phyloP scores from a whole-genome alignment of 2,888 invertebrate genomes.

The Synanthedon formicaeformis region DNA sequence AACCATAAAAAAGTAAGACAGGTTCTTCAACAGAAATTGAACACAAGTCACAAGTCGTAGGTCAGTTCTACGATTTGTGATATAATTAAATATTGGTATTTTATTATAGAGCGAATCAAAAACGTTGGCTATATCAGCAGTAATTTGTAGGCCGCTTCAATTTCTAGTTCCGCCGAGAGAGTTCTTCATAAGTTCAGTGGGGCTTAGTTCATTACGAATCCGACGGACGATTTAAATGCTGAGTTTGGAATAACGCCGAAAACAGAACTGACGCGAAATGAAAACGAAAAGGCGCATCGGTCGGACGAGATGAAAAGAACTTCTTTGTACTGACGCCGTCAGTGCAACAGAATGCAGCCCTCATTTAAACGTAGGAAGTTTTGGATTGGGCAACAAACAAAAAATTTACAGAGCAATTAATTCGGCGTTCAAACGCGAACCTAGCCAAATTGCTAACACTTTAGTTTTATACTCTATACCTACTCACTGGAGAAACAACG shows the following conservation, averaged over 20 bases:
- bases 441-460: constrained; percentile 16
- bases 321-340: constrained; percentile 3
- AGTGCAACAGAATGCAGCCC: not conserved
- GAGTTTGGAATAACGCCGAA: not conserved
- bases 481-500: not conserved
- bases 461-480: constrained; percentile 19
- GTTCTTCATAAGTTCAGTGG: not conserved
- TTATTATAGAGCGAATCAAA: too few relatives aligned
- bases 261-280: not conserved
- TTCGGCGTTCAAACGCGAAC: constrained; percentile 17
- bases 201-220: not conserved
- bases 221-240: not conserved
- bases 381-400: constrained; percentile 30
- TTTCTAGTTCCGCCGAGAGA: not conserved
- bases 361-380: constrained; percentile 5
- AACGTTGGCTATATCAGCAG: too few relatives aligned
- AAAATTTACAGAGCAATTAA: constrained; percentile 42
- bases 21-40: too few relatives aligned
- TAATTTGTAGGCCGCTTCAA: not conserved
- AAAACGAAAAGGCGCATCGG: not conserved
- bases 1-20: too few relatives aligned
- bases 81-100: too few relatives aligned
- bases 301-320: constrained; percentile 7
- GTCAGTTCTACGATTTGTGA: too few relatives aligned
- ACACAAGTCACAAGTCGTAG: too few relatives aligned